Evolutionary conservation across 2,797 vertebrate species (phyloP), one percentile per base, ranked within the genome.

Genomic region (Phyllotis vaccarum): DNA sequence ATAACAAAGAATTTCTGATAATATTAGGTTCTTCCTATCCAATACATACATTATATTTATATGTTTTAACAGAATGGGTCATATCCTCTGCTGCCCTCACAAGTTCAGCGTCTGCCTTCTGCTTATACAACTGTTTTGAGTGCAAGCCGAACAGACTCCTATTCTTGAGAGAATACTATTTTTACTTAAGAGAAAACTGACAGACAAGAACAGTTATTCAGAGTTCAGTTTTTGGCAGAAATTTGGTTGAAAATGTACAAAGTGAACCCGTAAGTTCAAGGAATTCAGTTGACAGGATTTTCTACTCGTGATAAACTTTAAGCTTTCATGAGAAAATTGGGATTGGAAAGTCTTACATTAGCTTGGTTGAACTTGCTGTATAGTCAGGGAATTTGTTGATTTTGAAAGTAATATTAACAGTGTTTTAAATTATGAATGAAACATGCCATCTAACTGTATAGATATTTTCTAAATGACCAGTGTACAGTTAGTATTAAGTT

Each of bases 141-240:
- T 40, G 37, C 74, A 29, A 91, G 19, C 34, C 9, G 52, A 90
- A 86, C 49, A 5, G 34, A 9, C 60, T 88, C 24, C 2, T 93
- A 62, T 72, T 56, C 54, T 79, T 68, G 54, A 85, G 37, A 90
- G 56, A 86, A 86, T 7, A 74, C 74, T 95, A 87, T 95, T 96
- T 90, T 93, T 86, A 86, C 60, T 91, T 95, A 68, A 95, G 91
- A 91, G 83, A 91, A 90, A 58, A 83, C 12, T 95, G 93, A 96
- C 86, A 93, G 91, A 85, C 81, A 96, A 82, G 82, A 83, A 21
- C 3, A 12, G 56, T 91, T 89, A 89, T 91, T 89, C 89, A 95
- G 52, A 76, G 21, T 92, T 93, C 43, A 29, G 43, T 62, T 93
- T 82, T 86, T 89, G 92, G 86, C 74, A 96, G 56, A 66, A 40